A percentile compares a stretch with the other conserved stretches of the same genome.
Conservation (phyloP, 1,140 invertebrate genomes). For the Medauroidea extradentata region DNA sequence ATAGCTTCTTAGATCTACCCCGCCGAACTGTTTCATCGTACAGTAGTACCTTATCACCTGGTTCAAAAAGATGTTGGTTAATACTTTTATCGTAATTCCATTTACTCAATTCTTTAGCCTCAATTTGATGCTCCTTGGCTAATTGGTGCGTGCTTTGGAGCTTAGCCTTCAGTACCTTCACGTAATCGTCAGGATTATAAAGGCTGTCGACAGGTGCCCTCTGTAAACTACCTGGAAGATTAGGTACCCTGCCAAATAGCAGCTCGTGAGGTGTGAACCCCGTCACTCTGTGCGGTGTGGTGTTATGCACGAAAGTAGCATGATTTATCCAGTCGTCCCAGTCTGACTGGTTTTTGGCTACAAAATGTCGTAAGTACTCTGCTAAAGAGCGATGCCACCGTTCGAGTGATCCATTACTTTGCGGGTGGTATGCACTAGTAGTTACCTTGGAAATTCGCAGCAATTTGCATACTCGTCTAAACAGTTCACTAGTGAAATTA, state of each 20-base stretch:
- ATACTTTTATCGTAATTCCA: too few relatives aligned
- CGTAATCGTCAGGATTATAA: slow-evolving; percentile 8
- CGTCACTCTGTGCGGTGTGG: slow-evolving; percentile 3
- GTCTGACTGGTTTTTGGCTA: slow-evolving; percentile 22
- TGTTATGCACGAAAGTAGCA: slow-evolving; percentile 13
- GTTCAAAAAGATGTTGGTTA: not conserved
- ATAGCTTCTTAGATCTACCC: not conserved
- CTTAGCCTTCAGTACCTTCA: not conserved
- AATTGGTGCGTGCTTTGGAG: not conserved
- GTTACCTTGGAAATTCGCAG: slow-evolving; percentile 30
- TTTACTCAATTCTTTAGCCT: too few relatives aligned
- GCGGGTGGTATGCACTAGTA: slow-evolving; percentile 31
- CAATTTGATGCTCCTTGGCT: not conserved
- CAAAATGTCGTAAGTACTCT: slow-evolving; percentile 36
- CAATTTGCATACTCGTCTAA: slow-evolving; percentile 24
- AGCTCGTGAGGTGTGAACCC: slow-evolving; percentile 2
- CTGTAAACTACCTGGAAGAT: slow-evolving; percentile 8
- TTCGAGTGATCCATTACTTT: slow-evolving; percentile 37
- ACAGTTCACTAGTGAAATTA: slow-evolving; percentile 14
- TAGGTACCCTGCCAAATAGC: slow-evolving; percentile 3
- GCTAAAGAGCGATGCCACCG: slow-evolving; percentile 30
- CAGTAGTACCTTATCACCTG: not conserved
- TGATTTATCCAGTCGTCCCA: slow-evolving; percentile 28
- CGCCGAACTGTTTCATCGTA: not conserved
- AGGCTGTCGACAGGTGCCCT: not conserved